These are phyloP conservation scores for Cynopterus sphinx DNA, from an alignment of 2,797 vertebrate species.

Conservation along the genomic window DNA sequence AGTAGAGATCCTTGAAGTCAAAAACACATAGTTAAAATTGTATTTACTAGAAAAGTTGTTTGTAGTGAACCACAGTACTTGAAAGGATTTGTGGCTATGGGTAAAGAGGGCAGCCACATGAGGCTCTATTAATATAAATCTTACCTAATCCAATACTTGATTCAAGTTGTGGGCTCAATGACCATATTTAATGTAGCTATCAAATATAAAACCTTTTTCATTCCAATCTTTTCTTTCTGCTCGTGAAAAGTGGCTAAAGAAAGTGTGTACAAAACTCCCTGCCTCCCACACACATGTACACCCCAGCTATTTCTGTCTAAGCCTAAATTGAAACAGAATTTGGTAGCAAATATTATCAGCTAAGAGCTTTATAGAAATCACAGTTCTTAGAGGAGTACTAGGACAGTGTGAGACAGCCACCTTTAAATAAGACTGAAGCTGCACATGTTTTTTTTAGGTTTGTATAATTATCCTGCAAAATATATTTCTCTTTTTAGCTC, in stretches of 20 bases:
- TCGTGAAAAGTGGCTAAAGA: constrained; percentile 12
- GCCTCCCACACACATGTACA: neutral
- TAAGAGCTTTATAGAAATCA: neutral
- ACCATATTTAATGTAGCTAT: neutral
- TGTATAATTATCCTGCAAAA: neutral
- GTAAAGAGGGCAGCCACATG: neutral
- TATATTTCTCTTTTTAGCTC: neutral
- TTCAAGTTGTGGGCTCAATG: constrained; percentile 32
- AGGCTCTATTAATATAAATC: constrained; percentile 50
- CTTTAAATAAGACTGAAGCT: neutral
- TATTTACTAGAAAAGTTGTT: constrained; percentile 43
- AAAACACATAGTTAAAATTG: constrained; percentile 5
- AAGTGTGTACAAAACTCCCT: neutral
- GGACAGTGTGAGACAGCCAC: neutral
- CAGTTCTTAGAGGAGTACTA: neutral
- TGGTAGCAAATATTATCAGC: neutral
- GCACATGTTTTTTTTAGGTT: neutral
- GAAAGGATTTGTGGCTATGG: constrained; percentile 32
- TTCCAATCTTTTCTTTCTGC: neutral
- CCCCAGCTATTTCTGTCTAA: neutral
- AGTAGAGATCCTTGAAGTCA: constrained; percentile 2
- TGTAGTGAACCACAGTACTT: constrained; percentile 18
- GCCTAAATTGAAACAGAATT: constrained; percentile 1
- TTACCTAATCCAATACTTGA: constrained; percentile 53
- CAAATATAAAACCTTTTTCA: constrained; percentile 25